A percentile compares a stretch with the other conserved stretches of the same genome.
Conservation (phyloP, 2,113 vertebrate genomes). For the Neodontobutis hainanensis region DNA sequence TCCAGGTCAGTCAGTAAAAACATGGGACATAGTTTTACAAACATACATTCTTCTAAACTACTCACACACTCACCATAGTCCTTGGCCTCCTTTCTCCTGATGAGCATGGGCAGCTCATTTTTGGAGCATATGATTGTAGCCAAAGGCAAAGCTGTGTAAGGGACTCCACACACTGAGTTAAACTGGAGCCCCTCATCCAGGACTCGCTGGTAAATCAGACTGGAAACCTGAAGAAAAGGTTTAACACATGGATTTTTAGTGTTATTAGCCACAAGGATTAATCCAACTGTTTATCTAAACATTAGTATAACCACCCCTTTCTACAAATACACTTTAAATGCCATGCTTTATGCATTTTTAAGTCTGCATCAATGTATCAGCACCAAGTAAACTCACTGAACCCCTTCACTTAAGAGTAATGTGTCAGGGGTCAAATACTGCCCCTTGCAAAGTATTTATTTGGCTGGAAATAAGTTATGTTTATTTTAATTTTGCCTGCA, state of each 20-base stretch:
- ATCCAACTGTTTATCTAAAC: too few relatives aligned
- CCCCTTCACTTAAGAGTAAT: too few relatives aligned
- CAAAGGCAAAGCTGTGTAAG: slow-evolving; percentile 91
- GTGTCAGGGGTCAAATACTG: slow-evolving; percentile 58
- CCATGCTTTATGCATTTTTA: too few relatives aligned
- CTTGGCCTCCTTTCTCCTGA: slow-evolving; percentile 91
- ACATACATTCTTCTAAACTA: not conserved
- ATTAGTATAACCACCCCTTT: too few relatives aligned
- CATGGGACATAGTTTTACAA: too few relatives aligned
- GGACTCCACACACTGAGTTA: slow-evolving; percentile 88
- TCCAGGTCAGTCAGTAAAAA: not conserved
- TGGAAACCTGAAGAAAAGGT: slow-evolving; percentile 78
- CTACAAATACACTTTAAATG: too few relatives aligned
- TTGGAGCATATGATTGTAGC: slow-evolving; percentile 86
- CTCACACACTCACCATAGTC: slow-evolving; percentile 83
- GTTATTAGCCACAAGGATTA: too few relatives aligned
- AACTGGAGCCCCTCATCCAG: slow-evolving; percentile 73
- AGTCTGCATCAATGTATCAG: too few relatives aligned
- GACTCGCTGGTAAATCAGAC: slow-evolving; percentile 81
- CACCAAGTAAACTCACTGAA: too few relatives aligned
- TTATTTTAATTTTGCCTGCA: too few relatives aligned
- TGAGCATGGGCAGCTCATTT: slow-evolving; percentile 88
- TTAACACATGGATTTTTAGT: too few relatives aligned
- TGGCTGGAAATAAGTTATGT: slow-evolving; percentile 49
- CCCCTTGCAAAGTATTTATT: too few relatives aligned